Evolutionary conservation across 2,888 invertebrate species (phyloP).

Genomic region (Sipha maydis): DNA sequence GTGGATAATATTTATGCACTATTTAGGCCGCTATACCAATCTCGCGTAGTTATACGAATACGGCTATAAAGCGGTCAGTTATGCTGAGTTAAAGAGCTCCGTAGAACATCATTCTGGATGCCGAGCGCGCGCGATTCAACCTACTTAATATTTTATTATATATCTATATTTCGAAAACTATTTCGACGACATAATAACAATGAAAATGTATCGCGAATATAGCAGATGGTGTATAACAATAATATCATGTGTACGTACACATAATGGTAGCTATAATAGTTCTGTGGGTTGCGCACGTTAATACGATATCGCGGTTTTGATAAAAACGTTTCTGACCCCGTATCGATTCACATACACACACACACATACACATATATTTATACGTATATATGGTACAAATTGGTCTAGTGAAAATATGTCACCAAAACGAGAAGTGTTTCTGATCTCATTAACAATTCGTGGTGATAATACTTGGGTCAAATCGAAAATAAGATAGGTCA

Average conservation of each 20-base stretch:
- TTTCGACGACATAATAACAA: neutral
- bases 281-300: neutral
- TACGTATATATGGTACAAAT: neutral
- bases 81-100: conserved; percentile 34
- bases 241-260: neutral
- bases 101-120: neutral
- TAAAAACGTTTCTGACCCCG: neutral
- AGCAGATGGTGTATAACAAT: neutral
- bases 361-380: neutral
- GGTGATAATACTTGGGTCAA: neutral
- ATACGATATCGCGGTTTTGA: neutral
- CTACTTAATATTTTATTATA: neutral
- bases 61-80: conserved; percentile 33
- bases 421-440: conserved; percentile 8
- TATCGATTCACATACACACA: no score
- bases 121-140: neutral
- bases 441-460: neutral
- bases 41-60: neutral
- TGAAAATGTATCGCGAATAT: neutral
- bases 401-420: conserved; percentile 10
- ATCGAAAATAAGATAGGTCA: neutral
- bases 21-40: conserved; percentile 42
- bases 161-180: neutral
- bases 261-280: neutral
- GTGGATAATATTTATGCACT: conserved; percentile 7